phyloP scores from a whole-genome alignment of 2,888 invertebrate genomes.

The Microdon myrmicae region DNA sequence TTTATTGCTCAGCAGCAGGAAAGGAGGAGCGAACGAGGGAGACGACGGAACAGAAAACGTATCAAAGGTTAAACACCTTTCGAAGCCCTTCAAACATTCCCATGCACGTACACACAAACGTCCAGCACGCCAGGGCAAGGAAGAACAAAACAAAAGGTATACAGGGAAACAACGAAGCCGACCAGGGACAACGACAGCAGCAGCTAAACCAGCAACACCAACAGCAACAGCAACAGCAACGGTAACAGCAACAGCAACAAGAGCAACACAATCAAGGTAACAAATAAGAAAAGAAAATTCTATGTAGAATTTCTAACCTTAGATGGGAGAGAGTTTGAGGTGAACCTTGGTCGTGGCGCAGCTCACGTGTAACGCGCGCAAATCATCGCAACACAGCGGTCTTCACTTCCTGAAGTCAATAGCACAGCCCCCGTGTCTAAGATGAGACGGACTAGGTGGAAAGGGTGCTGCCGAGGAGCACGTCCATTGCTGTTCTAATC shows the following conservation, averaged over 20 bases:
- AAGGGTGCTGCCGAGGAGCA: slow-evolving; percentile 28
- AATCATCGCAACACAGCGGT: slow-evolving; percentile 37
- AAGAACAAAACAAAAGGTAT: slow-evolving; percentile 41
- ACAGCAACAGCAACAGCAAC: no score
- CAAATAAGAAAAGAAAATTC: slow-evolving; percentile 3
- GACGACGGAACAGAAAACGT: slow-evolving; percentile 17
- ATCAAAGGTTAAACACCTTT: slow-evolving; percentile 48
- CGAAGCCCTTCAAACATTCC: slow-evolving; percentile 50
- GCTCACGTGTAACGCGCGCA: slow-evolving; percentile 47
- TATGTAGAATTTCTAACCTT: slow-evolving; percentile 42
- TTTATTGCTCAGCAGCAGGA: slow-evolving; percentile 12
- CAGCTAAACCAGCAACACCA: no score
- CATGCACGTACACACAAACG: slow-evolving; percentile 3
- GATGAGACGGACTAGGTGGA: slow-evolving; percentile 6
- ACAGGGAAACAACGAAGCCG: slow-evolving; percentile 1
- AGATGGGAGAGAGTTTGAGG: slow-evolving; percentile 43
- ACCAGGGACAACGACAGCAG: no score
- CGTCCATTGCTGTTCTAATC: slow-evolving; percentile 34
- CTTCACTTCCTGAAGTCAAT: slow-evolving; percentile 47
- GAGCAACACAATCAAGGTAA: no score
- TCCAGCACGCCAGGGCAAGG: slow-evolving; percentile 22
- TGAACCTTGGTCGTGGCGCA: slow-evolving; percentile 34
- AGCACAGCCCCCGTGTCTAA: slow-evolving; percentile 2
- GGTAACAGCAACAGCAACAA: no score
- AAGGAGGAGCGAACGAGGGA: slow-evolving; percentile 17